Evolutionary conservation across 2,113 vertebrate genomes (phyloP).

Genomic region (Coryphaenoides rupestris): DNA sequence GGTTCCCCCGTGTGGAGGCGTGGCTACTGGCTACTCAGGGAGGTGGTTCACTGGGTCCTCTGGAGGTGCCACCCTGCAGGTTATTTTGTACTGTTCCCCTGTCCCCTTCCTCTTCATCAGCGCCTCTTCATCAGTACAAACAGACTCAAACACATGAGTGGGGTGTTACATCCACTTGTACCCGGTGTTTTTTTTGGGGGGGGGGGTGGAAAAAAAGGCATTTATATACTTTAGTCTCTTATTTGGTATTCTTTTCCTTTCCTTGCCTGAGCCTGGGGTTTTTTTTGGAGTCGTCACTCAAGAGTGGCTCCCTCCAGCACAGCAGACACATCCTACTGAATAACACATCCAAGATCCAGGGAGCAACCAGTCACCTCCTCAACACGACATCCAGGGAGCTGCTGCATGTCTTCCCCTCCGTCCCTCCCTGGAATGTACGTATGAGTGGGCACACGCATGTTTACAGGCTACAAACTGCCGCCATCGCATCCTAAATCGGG

Average conservation of each 20-base stretch:
- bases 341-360: slow-evolving; percentile 26
- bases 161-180: too few relatives aligned
- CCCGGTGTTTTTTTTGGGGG: too few relatives aligned
- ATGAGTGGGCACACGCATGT: too few relatives aligned
- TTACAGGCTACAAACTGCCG: too few relatives aligned
- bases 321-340: slow-evolving; percentile 38
- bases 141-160: too few relatives aligned
- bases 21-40: slow-evolving; percentile 48
- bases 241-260: too few relatives aligned
- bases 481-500: background rate
- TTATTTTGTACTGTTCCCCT: slow-evolving; percentile 28
- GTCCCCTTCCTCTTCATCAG: background rate
- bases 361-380: slow-evolving; percentile 4
- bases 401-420: background rate
- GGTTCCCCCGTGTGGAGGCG: background rate
- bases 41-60: slow-evolving; percentile 19
- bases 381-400: background rate
- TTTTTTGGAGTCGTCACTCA: slow-evolving; percentile 8
- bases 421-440: too few relatives aligned
- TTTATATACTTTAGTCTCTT: too few relatives aligned
- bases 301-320: slow-evolving; percentile 33
- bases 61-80: slow-evolving; percentile 8
- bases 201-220: too few relatives aligned
- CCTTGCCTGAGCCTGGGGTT: background rate
- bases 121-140: too few relatives aligned